These are phyloP conservation scores for Ochlodes sylvanus DNA, from an alignment of 2,888 invertebrate genomes.

Conservation along the genomic window DNA sequence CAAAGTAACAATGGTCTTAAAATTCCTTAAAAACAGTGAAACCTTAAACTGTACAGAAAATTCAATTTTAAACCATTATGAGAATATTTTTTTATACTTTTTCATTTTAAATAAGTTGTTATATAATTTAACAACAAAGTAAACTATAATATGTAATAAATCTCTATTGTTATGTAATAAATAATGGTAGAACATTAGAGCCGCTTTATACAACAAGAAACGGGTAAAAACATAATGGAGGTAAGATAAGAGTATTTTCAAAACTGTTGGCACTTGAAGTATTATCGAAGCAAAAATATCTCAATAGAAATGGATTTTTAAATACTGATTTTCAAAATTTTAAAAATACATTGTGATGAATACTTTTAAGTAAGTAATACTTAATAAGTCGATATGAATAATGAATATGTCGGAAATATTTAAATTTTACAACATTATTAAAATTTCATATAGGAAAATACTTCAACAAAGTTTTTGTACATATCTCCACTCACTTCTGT, in stretches of 20 bases:
- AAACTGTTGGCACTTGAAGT: slow-evolving; percentile 40
- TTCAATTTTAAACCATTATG: slow-evolving; percentile 2
- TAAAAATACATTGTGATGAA: neutral
- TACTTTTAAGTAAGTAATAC: neutral
- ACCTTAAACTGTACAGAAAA: slow-evolving; percentile 20
- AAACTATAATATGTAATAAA: slow-evolving; percentile 3
- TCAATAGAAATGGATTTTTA: slow-evolving; percentile 1
- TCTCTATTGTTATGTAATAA: neutral
- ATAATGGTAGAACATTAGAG: slow-evolving; percentile 46
- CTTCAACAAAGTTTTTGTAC: slow-evolving; percentile 2
- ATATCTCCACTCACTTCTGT: neutral
- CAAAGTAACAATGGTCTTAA: slow-evolving; percentile 26
- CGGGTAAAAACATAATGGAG: slow-evolving; percentile 36
- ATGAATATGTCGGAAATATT: slow-evolving; percentile 21
- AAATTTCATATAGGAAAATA: neutral
- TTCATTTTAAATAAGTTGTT: neutral
- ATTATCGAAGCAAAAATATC: slow-evolving; percentile 33
- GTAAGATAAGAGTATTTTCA: neutral
- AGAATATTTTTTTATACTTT: neutral
- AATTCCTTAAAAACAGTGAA: slow-evolving; percentile 20
- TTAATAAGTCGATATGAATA: slow-evolving; percentile 14
- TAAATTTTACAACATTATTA: slow-evolving; percentile 5
- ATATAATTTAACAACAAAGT: slow-evolving; percentile 19
- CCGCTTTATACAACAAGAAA: slow-evolving; percentile 44
- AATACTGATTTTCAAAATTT: slow-evolving; percentile 1